phyloP scores from a whole-genome alignment of 2,797 vertebrate species.

The Rhadinocentrus ornatus region DNA sequence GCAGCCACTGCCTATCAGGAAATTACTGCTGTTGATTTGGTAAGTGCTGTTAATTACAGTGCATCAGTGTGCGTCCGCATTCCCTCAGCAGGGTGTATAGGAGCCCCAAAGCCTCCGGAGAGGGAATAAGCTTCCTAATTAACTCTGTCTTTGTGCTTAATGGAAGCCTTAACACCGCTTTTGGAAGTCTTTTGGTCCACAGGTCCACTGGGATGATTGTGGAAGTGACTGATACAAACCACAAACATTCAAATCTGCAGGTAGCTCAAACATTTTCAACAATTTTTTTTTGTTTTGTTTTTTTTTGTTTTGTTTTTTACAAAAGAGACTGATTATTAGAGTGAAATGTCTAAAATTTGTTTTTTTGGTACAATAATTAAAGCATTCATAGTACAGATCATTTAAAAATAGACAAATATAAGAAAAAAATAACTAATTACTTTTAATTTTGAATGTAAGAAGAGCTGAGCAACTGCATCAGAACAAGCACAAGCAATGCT shows the following conservation, averaged over 20 bases:
- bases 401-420: background rate
- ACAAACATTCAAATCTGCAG: conserved; percentile 31
- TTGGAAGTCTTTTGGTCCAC: conserved; percentile 69
- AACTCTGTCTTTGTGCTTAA: conserved; percentile 84
- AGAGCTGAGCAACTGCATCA: background rate
- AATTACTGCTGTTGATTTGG: conserved; percentile 64
- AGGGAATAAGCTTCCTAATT: conserved; percentile 85
- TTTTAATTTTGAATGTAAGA: background rate
- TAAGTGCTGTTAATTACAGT: conserved; percentile 78
- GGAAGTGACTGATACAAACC: conserved; percentile 56
- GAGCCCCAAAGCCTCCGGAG: conserved; percentile 69
- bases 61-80: conserved; percentile 61
- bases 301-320: too few species aligned
- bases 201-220: conserved; percentile 64
- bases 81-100: conserved; percentile 69
- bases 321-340: background rate
- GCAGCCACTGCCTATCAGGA: conserved; percentile 61
- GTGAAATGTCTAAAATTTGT: background rate
- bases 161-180: conserved; percentile 72
- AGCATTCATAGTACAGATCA: too few species aligned
- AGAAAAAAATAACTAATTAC: background rate
- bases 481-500: background rate
- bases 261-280: conserved; percentile 15
- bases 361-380: too few species aligned
- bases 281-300: conserved; percentile 2